Evolutionary conservation across 2,113 vertebrate species (phyloP).

Genomic region (Mystacornis crossleyi): DNA sequence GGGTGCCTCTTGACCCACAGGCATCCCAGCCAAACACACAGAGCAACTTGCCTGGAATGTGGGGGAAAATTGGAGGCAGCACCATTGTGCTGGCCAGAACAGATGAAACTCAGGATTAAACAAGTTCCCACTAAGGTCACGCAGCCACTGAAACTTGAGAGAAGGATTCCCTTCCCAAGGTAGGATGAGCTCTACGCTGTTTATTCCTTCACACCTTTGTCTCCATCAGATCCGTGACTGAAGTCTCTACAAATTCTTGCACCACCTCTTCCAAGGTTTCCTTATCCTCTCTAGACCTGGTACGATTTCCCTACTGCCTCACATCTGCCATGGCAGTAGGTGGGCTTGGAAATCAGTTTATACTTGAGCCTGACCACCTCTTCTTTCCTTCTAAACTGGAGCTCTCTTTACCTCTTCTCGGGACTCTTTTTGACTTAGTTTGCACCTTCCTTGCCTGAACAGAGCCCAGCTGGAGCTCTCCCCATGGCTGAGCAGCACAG

Average conservation of each 20-base stretch:
- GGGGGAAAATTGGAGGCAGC: neutral
- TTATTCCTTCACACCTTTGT: neutral
- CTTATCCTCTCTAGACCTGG: neutral
- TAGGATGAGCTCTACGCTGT: accelerated
- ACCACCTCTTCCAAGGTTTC: neutral
- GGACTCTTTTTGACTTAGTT: neutral
- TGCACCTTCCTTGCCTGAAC: neutral
- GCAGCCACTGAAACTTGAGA: neutral
- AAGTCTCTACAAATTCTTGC: neutral
- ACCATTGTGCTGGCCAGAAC: neutral
- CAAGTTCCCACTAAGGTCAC: accelerated
- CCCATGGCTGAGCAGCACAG: accelerated
- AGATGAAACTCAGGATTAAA: neutral
- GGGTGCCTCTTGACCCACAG: neutral
- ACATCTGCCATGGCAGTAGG: neutral
- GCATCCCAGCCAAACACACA: neutral
- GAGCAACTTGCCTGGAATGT: neutral
- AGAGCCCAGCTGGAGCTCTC: neutral
- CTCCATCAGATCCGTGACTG: neutral
- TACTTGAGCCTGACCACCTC: neutral
- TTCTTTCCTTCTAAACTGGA: neutral
- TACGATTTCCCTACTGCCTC: neutral
- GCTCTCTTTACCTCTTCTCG: neutral
- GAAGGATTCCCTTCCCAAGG: neutral
- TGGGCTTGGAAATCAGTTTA: neutral